Evolutionary conservation across 2,113 vertebrate species (phyloP), one percentile per base, ranked within the genome.

Genomic region (Megaceryle torquata): DNA sequence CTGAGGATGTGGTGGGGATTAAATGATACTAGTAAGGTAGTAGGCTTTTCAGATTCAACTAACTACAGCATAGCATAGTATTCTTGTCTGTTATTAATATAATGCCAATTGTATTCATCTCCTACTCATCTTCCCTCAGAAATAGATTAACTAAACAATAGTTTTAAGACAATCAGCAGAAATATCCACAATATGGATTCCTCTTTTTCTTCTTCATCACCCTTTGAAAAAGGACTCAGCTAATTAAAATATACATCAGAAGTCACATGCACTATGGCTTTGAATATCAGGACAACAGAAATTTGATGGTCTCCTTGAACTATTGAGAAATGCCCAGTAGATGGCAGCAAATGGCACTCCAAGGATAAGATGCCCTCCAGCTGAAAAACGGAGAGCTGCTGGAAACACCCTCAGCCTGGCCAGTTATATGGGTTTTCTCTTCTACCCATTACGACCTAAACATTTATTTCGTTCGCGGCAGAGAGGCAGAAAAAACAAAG

Each of bases 331-430:
- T 8, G 57, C 15, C 92, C 95, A 33, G 91, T 8, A 96, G 96
- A 61, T 92, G 96, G 96, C 96, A 95, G 92, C 90, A 86, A 65
- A 82, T 3, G 69, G 92, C 91, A 71, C 75, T 20, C 10, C n/a
- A 31, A 69, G 72, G 74, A 79, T 10, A 3, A 43, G 20, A 35
- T 10, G 10, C 11, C 28, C 28, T 31, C 48, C 11, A 17, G 63
- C 33, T 17, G 28, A 35, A 51, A 15, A 63, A 29, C 88, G 9
- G 44, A 1, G 61, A 59, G 67, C 29, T 13, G 53, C 56, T 48
- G 2, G 15, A 4, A 51, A 64, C 43, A 13, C 48, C 3, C 16
- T 46, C 50, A 0, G 3, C 1, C 8, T 1, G 2, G 29, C 33
- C 85, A 29, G 4, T 46, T 16, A 25, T 35, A 8, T 6, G 18